Evolutionary conservation across 2,888 invertebrate species (phyloP).

Genomic region (Eudasyphora cyanicolor): DNA sequence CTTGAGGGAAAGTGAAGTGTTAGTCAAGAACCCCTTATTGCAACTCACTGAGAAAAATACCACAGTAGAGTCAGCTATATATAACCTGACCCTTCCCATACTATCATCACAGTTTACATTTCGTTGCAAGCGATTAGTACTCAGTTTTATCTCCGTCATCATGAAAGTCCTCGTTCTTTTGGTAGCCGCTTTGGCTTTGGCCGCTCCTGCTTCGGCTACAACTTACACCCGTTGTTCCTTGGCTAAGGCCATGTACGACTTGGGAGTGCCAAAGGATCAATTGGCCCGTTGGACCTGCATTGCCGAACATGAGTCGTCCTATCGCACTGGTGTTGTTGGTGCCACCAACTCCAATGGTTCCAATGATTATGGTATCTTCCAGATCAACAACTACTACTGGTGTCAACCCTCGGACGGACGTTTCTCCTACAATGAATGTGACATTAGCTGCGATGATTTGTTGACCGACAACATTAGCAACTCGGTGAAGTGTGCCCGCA

Average conservation of each 20-base stretch:
- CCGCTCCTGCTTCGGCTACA: constrained; percentile 69
- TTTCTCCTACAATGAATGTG: constrained; percentile 72
- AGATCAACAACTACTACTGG: constrained; percentile 69
- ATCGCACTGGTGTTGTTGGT: constrained; percentile 79
- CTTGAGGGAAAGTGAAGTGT: too few relatives aligned
- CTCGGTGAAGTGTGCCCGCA: constrained; percentile 72
- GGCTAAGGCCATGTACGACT: constrained; percentile 71
- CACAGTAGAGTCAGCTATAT: too few relatives aligned
- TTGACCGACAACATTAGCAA: constrained; percentile 72
- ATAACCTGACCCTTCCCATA: too few relatives aligned
- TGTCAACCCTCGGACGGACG: constrained; percentile 70
- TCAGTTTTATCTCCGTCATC: not conserved
- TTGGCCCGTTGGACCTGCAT: constrained; percentile 72
- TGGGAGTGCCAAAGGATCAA: constrained; percentile 71
- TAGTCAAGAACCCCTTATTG: too few relatives aligned
- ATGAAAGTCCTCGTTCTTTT: constrained; percentile 46
- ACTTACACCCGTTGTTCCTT: constrained; percentile 71
- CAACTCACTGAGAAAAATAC: too few relatives aligned
- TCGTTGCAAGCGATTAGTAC: not conserved
- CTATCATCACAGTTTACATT: not conserved
- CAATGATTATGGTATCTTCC: constrained; percentile 77
- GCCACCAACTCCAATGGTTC: constrained; percentile 80
- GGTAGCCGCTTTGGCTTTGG: constrained; percentile 62
- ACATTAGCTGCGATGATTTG: constrained; percentile 70
- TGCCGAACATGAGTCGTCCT: constrained; percentile 71